Percentiles rank a stretch among this genome's conserved stretches.
Evolutionary conservation across 1,140 invertebrate species (phyloP).

Genomic region (Leptoteleia sp.): DNA sequence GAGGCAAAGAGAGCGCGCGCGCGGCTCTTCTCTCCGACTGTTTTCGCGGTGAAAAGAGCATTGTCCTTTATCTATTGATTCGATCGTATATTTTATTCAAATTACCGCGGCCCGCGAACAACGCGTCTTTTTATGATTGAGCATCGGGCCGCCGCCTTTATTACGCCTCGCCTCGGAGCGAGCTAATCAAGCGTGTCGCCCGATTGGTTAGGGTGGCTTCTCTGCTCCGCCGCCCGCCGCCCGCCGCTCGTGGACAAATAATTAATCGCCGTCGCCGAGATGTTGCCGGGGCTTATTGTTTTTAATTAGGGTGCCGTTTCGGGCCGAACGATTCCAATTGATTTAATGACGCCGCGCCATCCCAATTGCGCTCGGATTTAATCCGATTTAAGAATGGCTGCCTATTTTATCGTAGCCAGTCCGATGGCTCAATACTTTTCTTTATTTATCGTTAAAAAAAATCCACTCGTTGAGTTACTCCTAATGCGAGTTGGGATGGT

Average conservation of each 20-base stretch:
- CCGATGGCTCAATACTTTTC: too few relatives aligned
- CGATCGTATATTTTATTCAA: slow-evolving; percentile 82
- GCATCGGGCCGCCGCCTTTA: slow-evolving; percentile 69
- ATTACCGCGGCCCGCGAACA: slow-evolving; percentile 73
- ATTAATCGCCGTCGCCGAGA: slow-evolving; percentile 19
- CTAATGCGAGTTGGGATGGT: too few relatives aligned
- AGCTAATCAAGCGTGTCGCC: slow-evolving; percentile 37
- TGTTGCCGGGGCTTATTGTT: slow-evolving; percentile 7
- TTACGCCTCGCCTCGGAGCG: slow-evolving; percentile 16
- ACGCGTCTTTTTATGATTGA: slow-evolving; percentile 79
- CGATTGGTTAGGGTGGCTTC: slow-evolving; percentile 10
- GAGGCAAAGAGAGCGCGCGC: slow-evolving; percentile 43
- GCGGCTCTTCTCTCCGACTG: slow-evolving; percentile 46
- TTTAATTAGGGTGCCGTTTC: slow-evolving; percentile 11
- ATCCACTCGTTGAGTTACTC: too few relatives aligned
- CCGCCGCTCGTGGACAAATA: slow-evolving; percentile 1
- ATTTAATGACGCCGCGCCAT: too few relatives aligned
- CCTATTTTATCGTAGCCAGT: too few relatives aligned
- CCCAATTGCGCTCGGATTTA: too few relatives aligned
- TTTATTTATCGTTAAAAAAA: too few relatives aligned
- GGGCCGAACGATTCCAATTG: too few relatives aligned
- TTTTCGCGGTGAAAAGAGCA: slow-evolving; percentile 78
- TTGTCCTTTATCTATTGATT: slow-evolving; percentile 82
- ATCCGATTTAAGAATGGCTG: too few relatives aligned
- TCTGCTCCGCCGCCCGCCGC: too few relatives aligned